These are phyloP conservation scores for Enteromius paludinosus DNA, from an alignment of 2,797 vertebrate genomes.

Conservation along the genomic window DNA sequence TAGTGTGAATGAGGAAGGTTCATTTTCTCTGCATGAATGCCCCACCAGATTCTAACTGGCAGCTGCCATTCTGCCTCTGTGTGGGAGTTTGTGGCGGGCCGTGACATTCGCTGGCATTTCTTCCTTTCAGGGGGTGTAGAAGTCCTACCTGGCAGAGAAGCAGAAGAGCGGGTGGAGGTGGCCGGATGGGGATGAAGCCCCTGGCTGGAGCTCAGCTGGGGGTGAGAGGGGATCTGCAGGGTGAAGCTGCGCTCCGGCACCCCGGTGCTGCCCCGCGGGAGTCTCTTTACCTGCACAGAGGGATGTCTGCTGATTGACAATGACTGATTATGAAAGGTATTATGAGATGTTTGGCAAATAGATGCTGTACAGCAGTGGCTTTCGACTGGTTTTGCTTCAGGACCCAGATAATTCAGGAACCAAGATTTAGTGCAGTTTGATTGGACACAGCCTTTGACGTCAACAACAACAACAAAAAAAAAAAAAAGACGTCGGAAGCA, in stretches of 20 bases:
- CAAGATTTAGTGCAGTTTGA: background rate
- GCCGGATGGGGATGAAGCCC: slow-evolving; percentile 66
- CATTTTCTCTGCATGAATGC: slow-evolving; percentile 56
- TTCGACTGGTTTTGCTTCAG: background rate
- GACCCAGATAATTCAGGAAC: background rate
- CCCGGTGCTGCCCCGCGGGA: slow-evolving; percentile 72
- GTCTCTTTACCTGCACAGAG: slow-evolving; percentile 80
- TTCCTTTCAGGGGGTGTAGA: slow-evolving; percentile 42
- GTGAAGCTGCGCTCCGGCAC: slow-evolving; percentile 56
- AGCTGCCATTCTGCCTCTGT: slow-evolving; percentile 68
- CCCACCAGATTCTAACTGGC: slow-evolving; percentile 59
- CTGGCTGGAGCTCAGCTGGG: slow-evolving; percentile 60
- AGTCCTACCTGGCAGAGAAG: slow-evolving; percentile 74
- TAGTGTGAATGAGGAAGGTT: slow-evolving; percentile 40
- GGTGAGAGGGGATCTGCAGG: slow-evolving; percentile 62
- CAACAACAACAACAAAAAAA: background rate
- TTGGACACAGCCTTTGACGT: slow-evolving; percentile 2
- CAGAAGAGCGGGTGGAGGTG: slow-evolving; percentile 68
- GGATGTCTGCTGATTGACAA: slow-evolving; percentile 35
- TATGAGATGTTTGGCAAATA: slow-evolving; percentile 20
- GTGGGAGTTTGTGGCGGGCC: slow-evolving; percentile 29
- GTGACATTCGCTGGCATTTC: slow-evolving; percentile 57
- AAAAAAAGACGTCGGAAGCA: background rate
- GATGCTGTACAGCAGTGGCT: background rate
- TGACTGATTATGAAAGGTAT: slow-evolving; percentile 24